These are phyloP conservation scores for Palythoa heliodiscus DNA, from an alignment of 92 coral and sea anemone genomes.

Conservation along the genomic window DNA sequence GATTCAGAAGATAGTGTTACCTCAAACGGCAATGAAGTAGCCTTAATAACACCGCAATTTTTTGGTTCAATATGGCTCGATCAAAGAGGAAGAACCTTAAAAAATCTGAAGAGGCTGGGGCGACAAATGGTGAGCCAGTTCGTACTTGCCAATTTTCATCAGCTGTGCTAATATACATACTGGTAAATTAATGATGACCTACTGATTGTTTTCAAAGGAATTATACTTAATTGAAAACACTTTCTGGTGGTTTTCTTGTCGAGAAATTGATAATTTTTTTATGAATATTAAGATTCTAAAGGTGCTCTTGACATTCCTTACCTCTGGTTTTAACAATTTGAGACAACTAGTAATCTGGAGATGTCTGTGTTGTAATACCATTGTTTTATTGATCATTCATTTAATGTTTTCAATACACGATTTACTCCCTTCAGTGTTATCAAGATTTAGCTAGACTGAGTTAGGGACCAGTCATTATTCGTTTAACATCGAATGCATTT, in stretches of 20 bases:
- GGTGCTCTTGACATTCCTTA: too few species aligned
- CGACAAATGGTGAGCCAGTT: slow-evolving; percentile 30
- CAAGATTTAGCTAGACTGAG: too few species aligned
- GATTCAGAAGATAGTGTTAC: not conserved
- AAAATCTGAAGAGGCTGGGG: slow-evolving; percentile 52
- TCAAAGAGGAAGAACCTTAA: slow-evolving; percentile 62
- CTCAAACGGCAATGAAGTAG: not conserved
- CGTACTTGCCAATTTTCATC: not conserved
- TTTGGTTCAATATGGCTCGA: slow-evolving; percentile 64
- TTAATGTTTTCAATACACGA: too few species aligned
- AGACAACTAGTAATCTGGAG: too few species aligned
- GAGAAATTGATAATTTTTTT: too few species aligned
- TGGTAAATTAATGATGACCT: not conserved
- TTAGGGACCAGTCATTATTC: too few species aligned
- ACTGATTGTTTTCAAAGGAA: not conserved
- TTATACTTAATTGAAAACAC: not conserved
- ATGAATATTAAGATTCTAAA: too few species aligned
- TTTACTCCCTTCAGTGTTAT: too few species aligned
- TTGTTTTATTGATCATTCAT: too few species aligned
- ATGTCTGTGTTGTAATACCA: too few species aligned
- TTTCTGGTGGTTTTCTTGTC: not conserved
- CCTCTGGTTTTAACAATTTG: too few species aligned
- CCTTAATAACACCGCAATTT: not conserved
- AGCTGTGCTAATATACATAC: not conserved
- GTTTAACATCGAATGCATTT: too few species aligned